These are phyloP conservation scores for Manis pentadactyla DNA, from an alignment of 2,797 vertebrate species.

Conservation along the genomic window DNA sequence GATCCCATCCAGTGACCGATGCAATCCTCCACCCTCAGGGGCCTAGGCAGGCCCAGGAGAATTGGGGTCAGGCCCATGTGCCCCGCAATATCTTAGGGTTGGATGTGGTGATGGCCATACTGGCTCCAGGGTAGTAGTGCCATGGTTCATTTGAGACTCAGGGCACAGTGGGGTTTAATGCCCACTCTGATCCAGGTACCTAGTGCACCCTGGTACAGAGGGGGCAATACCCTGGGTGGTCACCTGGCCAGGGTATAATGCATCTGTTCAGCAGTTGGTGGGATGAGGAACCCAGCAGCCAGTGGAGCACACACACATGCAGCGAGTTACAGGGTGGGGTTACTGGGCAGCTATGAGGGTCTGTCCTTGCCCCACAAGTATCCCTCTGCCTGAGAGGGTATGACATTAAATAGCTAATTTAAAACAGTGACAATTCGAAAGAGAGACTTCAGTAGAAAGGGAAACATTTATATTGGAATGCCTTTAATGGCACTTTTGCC, in stretches of 20 bases:
- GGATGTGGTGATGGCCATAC: neutral
- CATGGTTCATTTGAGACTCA: neutral
- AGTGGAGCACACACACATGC: neutral
- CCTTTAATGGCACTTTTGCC: neutral
- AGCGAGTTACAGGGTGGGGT: neutral
- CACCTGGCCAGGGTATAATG: neutral
- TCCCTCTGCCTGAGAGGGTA: neutral
- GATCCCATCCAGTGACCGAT: neutral
- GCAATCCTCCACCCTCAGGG: neutral
- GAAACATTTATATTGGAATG: neutral
- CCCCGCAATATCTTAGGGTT: neutral
- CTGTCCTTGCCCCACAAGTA: neutral
- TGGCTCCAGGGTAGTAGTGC: neutral
- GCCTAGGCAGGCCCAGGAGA: neutral
- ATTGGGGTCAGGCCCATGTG: neutral
- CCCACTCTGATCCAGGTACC: neutral
- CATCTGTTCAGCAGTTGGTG: neutral
- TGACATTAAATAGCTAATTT: slow-evolving; percentile 33
- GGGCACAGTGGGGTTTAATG: neutral
- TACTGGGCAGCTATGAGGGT: neutral
- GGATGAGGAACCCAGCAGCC: neutral
- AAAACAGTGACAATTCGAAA: neutral
- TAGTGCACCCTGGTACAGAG: neutral
- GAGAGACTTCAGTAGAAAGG: slow-evolving; percentile 10
- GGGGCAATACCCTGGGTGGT: neutral